A percentile compares a stretch with the other conserved stretches of the same genome.
Evolutionary conservation across 2,797 vertebrate species (phyloP).

Genomic region (Paramormyrops hopkinsi): DNA sequence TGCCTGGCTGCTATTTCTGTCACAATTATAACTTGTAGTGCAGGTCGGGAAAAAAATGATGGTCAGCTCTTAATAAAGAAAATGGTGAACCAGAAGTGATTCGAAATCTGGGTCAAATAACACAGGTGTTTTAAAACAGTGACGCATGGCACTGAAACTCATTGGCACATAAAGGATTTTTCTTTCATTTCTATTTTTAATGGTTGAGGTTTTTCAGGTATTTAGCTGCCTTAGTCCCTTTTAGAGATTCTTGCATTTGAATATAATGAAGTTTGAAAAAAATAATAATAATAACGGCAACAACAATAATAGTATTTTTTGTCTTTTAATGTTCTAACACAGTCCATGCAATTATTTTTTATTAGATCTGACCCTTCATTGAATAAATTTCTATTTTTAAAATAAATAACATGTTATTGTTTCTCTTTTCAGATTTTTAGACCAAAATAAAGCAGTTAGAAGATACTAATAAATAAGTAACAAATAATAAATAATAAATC

Average conservation of each 20-base stretch:
- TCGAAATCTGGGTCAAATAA: neutral
- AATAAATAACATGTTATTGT: neutral
- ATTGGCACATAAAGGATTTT: neutral
- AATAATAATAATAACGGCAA: neutral
- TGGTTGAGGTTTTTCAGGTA: neutral
- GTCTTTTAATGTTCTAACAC: neutral
- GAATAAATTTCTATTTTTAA: neutral
- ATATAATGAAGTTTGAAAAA: neutral
- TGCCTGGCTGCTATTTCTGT: neutral
- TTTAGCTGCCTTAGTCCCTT: neutral
- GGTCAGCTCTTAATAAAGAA: neutral
- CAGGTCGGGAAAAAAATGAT: neutral
- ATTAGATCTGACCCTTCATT: neutral
- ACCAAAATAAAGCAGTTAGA: neutral
- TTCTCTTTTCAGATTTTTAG: neutral
- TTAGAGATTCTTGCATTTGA: neutral
- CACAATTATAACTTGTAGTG: neutral
- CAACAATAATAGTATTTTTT: neutral
- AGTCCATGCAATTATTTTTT: neutral
- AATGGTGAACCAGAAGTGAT: neutral
- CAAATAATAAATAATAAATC: neutral
- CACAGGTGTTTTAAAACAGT: neutral
- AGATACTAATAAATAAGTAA: neutral
- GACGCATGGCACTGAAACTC: neutral
- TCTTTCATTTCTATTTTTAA: neutral